These are phyloP conservation scores for Trichopoda pennipes DNA, from an alignment of 2,888 invertebrate species.

Conservation along the genomic window DNA sequence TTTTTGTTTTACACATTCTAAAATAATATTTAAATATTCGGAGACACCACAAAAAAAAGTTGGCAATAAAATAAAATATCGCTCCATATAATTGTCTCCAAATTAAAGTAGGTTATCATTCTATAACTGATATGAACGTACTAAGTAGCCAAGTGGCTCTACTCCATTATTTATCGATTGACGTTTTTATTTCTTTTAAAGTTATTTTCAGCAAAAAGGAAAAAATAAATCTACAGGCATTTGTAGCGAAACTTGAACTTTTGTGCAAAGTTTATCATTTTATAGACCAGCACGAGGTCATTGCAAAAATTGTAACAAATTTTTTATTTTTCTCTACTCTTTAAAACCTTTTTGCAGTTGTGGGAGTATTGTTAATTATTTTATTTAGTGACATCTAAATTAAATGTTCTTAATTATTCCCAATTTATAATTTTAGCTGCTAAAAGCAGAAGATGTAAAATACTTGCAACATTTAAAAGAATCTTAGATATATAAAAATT, in stretches of 20 bases:
- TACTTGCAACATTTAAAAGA: neutral
- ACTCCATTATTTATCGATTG: slow-evolving; percentile 12
- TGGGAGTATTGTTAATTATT: slow-evolving; percentile 15
- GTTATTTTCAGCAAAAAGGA: neutral
- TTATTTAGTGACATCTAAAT: neutral
- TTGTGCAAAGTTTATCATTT: slow-evolving; percentile 5
- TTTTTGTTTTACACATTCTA: neutral
- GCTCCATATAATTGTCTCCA: slow-evolving; percentile 6
- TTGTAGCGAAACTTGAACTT: slow-evolving; percentile 28
- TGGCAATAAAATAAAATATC: neutral
- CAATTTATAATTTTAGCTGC: neutral
- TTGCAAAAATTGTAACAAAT: neutral
- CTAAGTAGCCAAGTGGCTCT: neutral
- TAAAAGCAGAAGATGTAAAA: neutral
- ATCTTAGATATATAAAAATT: neutral
- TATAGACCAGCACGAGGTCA: neutral
- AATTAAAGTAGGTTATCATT: slow-evolving; percentile 18
- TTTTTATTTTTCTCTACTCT: neutral
- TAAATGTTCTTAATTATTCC: neutral
- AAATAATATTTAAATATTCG: slow-evolving; percentile 8
- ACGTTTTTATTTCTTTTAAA: slow-evolving; percentile 1
- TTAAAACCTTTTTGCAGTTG: slow-evolving; percentile 21
- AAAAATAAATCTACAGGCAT: slow-evolving; percentile 25
- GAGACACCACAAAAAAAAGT: slow-evolving; percentile 8
- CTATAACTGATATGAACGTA: neutral